phyloP scores from a whole-genome alignment of 30 jellyfish, hydroid and myxozoan species.

The Hydractinia symbiolongicarpus region DNA sequence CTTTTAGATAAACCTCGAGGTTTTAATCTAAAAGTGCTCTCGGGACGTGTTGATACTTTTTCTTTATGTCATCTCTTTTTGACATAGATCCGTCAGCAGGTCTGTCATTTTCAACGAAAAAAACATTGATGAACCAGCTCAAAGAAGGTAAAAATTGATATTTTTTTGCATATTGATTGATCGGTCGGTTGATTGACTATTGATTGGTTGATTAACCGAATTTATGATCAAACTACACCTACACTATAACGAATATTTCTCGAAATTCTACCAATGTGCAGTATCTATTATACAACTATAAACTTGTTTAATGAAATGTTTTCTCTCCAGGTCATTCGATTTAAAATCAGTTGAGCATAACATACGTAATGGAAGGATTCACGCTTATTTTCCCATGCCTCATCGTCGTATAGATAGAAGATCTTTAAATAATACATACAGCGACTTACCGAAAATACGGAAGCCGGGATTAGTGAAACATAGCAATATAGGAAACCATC shows the following conservation, averaged over 20 bases:
- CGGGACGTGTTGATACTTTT: too few species aligned
- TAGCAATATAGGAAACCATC: not conserved
- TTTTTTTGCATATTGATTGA: not conserved
- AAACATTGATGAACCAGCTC: conserved; percentile 30
- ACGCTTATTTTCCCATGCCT: conserved; percentile 17
- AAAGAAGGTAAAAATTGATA: conserved; percentile 13
- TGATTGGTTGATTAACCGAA: too few species aligned
- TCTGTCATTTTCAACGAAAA: not conserved
- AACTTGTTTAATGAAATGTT: too few species aligned
- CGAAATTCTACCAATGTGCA: too few species aligned
- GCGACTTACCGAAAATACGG: conserved; percentile 14
- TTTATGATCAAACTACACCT: too few species aligned
- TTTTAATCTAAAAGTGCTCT: too few species aligned
- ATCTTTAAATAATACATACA: conserved; percentile 7
- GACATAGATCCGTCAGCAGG: conserved; percentile 1
- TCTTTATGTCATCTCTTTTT: not conserved
- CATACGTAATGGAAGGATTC: not conserved
- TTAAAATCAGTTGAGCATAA: conserved; percentile 14
- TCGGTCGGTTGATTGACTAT: too few species aligned
- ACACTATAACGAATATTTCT: too few species aligned
- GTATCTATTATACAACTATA: too few species aligned
- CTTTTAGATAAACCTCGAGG: too few species aligned
- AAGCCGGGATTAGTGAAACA: conserved; percentile 19
- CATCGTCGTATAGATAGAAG: conserved; percentile 35
- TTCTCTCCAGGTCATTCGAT: conserved; percentile 1